Conservation (phyloP, 2,888 invertebrate genomes). For the Dichetophora obliterata region DNA sequence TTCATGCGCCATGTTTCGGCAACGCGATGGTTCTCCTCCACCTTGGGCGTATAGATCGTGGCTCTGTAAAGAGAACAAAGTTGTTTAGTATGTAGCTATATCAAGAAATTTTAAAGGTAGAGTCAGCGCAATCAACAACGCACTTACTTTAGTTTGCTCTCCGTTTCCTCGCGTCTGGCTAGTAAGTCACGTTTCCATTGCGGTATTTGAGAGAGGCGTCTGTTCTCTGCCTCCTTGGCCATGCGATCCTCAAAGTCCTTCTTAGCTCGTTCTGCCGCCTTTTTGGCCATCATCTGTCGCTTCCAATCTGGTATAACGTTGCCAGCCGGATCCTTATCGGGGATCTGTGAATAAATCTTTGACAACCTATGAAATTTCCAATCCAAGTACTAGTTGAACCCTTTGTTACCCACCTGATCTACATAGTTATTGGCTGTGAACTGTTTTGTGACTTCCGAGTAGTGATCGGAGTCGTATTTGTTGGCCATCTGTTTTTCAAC, state of each 20-base stretch:
- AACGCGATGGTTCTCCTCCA: constrained; percentile 73
- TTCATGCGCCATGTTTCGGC: constrained; percentile 70
- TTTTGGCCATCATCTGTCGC: constrained; percentile 93
- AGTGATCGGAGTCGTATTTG: constrained; percentile 84
- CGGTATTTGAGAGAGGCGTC: constrained; percentile 88
- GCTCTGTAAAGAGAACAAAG: constrained; percentile 68
- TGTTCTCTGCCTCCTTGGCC: constrained; percentile 85
- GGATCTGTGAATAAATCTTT: constrained; percentile 77
- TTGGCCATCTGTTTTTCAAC: constrained; percentile 89
- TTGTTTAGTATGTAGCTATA: background rate
- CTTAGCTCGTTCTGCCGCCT: constrained; percentile 92
- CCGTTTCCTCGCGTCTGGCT: constrained; percentile 83
- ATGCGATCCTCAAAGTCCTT: constrained; percentile 91
- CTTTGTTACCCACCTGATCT: constrained; percentile 81
- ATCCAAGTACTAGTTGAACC: constrained; percentile 9
- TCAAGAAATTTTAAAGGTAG: background rate
- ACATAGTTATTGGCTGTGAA: constrained; percentile 90
- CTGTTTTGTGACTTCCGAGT: constrained; percentile 86
- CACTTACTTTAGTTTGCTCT: constrained; percentile 81
- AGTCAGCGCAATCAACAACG: background rate
- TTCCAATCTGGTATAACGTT: constrained; percentile 95
- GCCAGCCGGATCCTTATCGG: constrained; percentile 89
- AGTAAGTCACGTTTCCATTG: constrained; percentile 94
- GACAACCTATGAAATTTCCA: constrained; percentile 53
- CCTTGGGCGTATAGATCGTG: constrained; percentile 80